phyloP scores from a whole-genome alignment of 2,888 invertebrate species.

The Oligia strigilis region DNA sequence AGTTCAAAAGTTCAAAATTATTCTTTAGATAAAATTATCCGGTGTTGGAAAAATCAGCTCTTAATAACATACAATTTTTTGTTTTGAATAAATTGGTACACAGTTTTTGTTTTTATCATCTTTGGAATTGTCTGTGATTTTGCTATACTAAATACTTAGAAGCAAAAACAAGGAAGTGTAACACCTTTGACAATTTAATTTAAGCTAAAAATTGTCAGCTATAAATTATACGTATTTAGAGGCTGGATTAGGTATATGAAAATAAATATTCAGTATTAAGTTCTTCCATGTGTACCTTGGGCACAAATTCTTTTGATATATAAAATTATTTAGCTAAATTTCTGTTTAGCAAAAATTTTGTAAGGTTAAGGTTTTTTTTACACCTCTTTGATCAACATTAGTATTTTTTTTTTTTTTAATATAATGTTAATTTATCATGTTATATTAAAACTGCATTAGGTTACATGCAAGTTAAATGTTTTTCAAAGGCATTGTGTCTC shows the following conservation, averaged over 20 bases:
- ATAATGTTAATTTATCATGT: not conserved
- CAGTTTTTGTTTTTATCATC: not conserved
- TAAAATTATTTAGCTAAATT: not conserved
- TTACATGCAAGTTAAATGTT: conserved; percentile 21
- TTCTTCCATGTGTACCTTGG: conserved; percentile 5
- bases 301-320: conserved; percentile 1
- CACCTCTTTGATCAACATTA: not conserved
- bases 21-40: too few relatives aligned
- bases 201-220: conserved; percentile 45
- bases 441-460: not conserved
- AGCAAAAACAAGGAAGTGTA: conserved; percentile 66
- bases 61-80: not conserved
- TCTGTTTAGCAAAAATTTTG: not conserved
- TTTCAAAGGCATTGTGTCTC: not conserved
- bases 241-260: conserved; percentile 51
- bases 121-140: conserved; percentile 43
- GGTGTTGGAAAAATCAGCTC: too few relatives aligned
- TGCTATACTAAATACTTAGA: conserved; percentile 60
- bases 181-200: conserved; percentile 38
- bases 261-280: conserved; percentile 6
- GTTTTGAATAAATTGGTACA: not conserved
- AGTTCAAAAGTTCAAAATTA: too few relatives aligned
- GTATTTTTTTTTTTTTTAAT: too few relatives aligned
- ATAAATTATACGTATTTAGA: conserved; percentile 39
- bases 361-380: not conserved